Evolutionary conservation across 2,113 vertebrate genomes (phyloP).

Genomic region (Phocoena sinus): DNA sequence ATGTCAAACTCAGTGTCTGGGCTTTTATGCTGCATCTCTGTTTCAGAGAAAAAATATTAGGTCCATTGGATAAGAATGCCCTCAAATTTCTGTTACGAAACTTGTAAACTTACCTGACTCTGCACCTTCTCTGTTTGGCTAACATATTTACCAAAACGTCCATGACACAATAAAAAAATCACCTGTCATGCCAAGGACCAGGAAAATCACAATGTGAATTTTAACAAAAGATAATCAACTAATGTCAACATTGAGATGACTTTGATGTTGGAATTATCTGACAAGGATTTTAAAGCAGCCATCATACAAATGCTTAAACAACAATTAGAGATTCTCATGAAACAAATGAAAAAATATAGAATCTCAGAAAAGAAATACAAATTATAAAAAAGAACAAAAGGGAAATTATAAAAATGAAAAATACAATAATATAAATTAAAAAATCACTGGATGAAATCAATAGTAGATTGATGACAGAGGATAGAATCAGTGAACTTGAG

Average conservation of each 20-base stretch:
- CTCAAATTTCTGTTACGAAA: background rate
- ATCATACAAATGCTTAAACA: background rate
- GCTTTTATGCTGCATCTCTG: background rate
- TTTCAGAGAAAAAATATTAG: background rate
- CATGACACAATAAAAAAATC: background rate
- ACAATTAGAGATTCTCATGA: background rate
- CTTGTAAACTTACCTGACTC: background rate
- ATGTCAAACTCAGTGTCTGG: background rate
- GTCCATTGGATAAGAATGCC: background rate
- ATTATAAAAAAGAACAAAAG: background rate
- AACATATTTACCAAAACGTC: background rate
- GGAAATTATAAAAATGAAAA: background rate
- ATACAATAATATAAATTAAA: background rate
- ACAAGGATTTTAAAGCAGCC: background rate
- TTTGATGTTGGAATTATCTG: background rate
- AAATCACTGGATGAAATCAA: background rate
- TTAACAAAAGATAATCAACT: background rate
- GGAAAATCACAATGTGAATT: background rate
- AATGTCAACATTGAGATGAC: background rate
- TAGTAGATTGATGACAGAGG: background rate
- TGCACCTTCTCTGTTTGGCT: background rate
- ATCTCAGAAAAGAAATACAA: background rate
- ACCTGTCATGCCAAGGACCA: background rate
- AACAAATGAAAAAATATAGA: background rate
- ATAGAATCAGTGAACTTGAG: background rate